Base-by-base conservation (phyloP, 2,113 vertebrate species). In the Ochotona curzoniae region DNA sequence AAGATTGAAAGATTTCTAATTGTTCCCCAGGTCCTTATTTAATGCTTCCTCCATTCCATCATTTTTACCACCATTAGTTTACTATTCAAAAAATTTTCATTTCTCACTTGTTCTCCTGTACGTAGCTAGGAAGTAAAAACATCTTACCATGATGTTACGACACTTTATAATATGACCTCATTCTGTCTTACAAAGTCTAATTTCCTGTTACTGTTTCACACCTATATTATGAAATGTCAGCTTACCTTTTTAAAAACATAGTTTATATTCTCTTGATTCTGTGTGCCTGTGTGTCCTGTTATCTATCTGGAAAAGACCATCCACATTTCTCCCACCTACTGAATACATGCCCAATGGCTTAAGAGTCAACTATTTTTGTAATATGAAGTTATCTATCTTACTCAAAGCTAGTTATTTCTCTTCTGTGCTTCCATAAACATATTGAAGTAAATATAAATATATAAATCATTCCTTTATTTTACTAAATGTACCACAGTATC, bases 391-490 rank as follows among this genome's bases (percentile, higher is more conserved):
- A 63, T 67, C 6, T 66, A 81, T 32, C 6, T 87, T 80, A 92
- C 18, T 75, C 35, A 93, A 86, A 87, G 23, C 11, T 67, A 69
- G n/a, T 35, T 47, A 80, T 70, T 76, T 84, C 11, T 47, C 6
- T 70, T 83, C 30, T 87, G 30, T 84, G 49, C 15, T 71, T 54
- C 32, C 21, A 61, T 87, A 66, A 83, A 44, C 38, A 44, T 44
- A 44, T 44, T 44, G 38, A 44, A 44, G 38, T 6, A 44, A 44
- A 44, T 44, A 44, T 44, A 44, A 44, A 44, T 32, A 91, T n/a
- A 85, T 85, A 88, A 8, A 11, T 69, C 28, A 85, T 79, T 73
- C 18, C 71, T 78, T 83, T 60, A 90, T 93, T 90, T 85, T 89
- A 49, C 38, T 57, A 93, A 83, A 89, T 82, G 57, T 17, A 57